Percentiles rank a stretch among this genome's conserved stretches.
Evolutionary conservation across 2,888 invertebrate genomes (phyloP).

Genomic region (Horisme vitalbata): DNA sequence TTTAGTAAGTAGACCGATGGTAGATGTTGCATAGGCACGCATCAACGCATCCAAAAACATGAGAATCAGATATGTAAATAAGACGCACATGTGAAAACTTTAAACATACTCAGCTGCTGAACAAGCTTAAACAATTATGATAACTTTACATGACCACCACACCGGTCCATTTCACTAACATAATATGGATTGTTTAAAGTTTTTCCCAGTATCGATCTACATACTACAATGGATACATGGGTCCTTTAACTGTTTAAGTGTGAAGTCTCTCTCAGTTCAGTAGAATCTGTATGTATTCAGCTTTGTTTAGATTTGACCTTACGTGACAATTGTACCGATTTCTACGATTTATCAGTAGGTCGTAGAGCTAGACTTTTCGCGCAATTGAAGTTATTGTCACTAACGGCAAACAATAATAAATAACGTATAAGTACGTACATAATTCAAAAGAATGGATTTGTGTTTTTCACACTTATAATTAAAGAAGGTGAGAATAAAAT

Average conservation of each 20-base stretch:
- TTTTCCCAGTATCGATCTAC: background rate
- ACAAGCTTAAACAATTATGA: background rate
- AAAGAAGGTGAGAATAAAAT: slow-evolving; percentile 3
- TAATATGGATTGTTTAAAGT: slow-evolving; percentile 1
- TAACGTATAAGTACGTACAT: too few species aligned
- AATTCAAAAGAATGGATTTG: slow-evolving; percentile 6
- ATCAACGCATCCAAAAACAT: slow-evolving; percentile 41
- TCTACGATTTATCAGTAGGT: slow-evolving; percentile 15
- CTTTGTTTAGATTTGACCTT: slow-evolving; percentile 6
- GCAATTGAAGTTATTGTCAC: slow-evolving; percentile 9
- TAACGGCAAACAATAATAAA: slow-evolving; percentile 1
- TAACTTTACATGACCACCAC: background rate
- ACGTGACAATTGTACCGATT: slow-evolving; percentile 13
- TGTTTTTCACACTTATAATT: background rate
- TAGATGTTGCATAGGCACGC: slow-evolving; percentile 48
- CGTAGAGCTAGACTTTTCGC: slow-evolving; percentile 8
- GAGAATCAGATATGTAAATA: slow-evolving; percentile 24
- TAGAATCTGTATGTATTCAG: too few species aligned
- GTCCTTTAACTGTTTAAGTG: background rate
- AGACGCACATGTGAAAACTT: background rate
- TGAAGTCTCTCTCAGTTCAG: background rate
- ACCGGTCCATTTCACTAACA: background rate
- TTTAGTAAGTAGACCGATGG: slow-evolving; percentile 56
- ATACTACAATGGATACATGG: background rate
- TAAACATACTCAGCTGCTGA: background rate